Evolutionary conservation across 2,888 invertebrate species (phyloP), one percentile per base, ranked within the genome.

Genomic region (Adelphocoris suturalis): DNA sequence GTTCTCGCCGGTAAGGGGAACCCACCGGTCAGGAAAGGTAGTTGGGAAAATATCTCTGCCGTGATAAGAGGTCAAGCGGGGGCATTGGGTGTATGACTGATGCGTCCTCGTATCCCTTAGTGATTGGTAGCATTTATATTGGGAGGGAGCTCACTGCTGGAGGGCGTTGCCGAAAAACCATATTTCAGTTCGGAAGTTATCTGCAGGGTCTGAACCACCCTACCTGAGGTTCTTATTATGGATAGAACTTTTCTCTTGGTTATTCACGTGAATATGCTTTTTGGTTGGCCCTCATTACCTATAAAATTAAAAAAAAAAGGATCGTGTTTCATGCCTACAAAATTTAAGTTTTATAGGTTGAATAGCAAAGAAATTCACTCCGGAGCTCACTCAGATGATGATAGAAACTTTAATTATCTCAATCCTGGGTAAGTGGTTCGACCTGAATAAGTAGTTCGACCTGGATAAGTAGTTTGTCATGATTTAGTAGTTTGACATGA

Each of bases 61-160:
- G 68, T 68, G 68, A 68, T 68, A 68, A 68, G 27, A 68, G 68
- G 68, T 68, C 68, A 68, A 68, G 68, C 61, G 61, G 61, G 61
- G 61, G 61, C 68, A 68, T 68, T 12, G 68, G 68, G 68, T 27
- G 68, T 68, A 68, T 68, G 68, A 68, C 68, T 68, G 68, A 68
- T 68, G 68, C 68, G 68, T 68, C 68, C 68, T 12, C 68, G 68
- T 68, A 68, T 23, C 68, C 68, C 68, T 68, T 68, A 68, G 68
- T 68, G 68, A 68, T 68, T 68, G 68, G 68, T 68, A 68, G 13
- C 68, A 68, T 68, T 68, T 68, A 68, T 68, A 68, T 68, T 27
- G 19, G 11, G 68, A 61, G 61, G 68, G 68, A 68, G 27, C 68
- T 23, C 68, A 27, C 12, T 19, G 68, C 68, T 68, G 27, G 68